Percentiles rank a stretch among this genome's conserved stretches.
These are phyloP conservation scores for Euphysa ruthae DNA, from an alignment of 30 jellyfish, hydroid and myxozoan species.

Conservation along the genomic window DNA sequence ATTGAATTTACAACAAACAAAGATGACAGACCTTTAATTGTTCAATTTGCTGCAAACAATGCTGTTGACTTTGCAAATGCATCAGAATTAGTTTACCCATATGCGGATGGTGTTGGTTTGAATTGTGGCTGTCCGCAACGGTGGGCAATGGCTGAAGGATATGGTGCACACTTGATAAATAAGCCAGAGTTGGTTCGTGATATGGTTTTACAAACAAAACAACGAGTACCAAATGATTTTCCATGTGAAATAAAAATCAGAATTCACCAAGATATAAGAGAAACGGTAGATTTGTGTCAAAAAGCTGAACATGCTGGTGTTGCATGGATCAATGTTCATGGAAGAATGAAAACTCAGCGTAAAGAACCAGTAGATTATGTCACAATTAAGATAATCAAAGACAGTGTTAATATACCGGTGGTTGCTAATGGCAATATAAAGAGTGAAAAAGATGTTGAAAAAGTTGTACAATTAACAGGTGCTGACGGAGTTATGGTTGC, in stretches of 20 bases:
- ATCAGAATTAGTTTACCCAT: constrained; percentile 61
- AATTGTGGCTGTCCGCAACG: constrained; percentile 98
- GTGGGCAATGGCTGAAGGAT: constrained; percentile 99
- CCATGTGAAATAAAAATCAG: constrained; percentile 78
- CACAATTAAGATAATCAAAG: constrained; percentile 69
- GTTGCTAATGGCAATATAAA: constrained; percentile 89
- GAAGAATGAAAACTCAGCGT: constrained; percentile 66
- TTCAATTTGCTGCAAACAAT: constrained; percentile 88
- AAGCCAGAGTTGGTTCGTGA: constrained; percentile 66
- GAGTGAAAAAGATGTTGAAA: constrained; percentile 48
- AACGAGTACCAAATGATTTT: constrained; percentile 44
- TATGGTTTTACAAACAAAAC: constrained; percentile 56
- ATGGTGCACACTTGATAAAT: constrained; percentile 72
- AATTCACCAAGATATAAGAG: constrained; percentile 72
- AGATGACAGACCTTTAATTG: constrained; percentile 90
- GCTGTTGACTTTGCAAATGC: constrained; percentile 85
- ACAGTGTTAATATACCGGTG: constrained; percentile 67
- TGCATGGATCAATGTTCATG: constrained; percentile 81
- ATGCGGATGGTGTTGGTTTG: constrained; percentile 86
- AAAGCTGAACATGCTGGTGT: constrained; percentile 91
- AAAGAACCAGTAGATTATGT: constrained; percentile 80
- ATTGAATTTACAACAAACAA: constrained; percentile 71
- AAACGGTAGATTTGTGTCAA: constrained; percentile 82
- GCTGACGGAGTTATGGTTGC: constrained; percentile 98
- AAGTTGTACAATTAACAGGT: constrained; percentile 45